phyloP scores from a whole-genome alignment of 2,888 invertebrate species.

The Drosophila longiperda region DNA sequence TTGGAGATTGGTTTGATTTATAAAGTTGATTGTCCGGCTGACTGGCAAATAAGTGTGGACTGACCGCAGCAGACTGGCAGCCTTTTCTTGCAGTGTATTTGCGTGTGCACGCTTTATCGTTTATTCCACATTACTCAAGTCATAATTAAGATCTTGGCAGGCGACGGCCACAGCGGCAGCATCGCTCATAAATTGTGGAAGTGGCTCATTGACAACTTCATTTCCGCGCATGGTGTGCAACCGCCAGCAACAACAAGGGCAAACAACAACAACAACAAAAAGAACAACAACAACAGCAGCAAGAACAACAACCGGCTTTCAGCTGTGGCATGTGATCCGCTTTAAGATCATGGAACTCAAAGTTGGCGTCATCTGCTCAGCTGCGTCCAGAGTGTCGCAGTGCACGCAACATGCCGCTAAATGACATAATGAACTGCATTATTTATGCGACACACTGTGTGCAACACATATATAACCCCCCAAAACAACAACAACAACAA shows the following conservation, averaged over 20 bases:
- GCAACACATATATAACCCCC: conserved; percentile 28
- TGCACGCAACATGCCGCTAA: conserved; percentile 73
- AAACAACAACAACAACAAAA: conserved; percentile 26
- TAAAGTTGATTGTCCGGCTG: conserved; percentile 66
- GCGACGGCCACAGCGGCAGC: conserved; percentile 55
- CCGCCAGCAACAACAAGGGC: conserved; percentile 26
- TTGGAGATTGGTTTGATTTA: conserved; percentile 63
- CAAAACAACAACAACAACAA: conserved; percentile 33
- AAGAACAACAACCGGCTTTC: conserved; percentile 37
- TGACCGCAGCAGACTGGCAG: not conserved
- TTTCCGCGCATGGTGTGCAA: conserved; percentile 71
- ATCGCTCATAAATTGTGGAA: conserved; percentile 78
- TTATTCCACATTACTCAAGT: conserved; percentile 78
- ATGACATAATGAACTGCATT: conserved; percentile 81
- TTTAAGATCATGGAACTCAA: conserved; percentile 55
- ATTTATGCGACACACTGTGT: conserved; percentile 74
- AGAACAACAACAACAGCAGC: conserved; percentile 30
- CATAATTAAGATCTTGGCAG: conserved; percentile 78
- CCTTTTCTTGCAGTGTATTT: conserved; percentile 70
- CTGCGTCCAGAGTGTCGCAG: conserved; percentile 37
- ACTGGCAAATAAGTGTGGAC: conserved; percentile 29
- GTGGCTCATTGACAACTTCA: conserved; percentile 81
- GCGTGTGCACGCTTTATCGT: conserved; percentile 79
- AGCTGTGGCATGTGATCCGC: conserved; percentile 63
- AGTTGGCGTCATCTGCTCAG: conserved; percentile 55